Conservation (phyloP, 2,888 invertebrate species). For the Ommatoiulus sabulosus region DNA sequence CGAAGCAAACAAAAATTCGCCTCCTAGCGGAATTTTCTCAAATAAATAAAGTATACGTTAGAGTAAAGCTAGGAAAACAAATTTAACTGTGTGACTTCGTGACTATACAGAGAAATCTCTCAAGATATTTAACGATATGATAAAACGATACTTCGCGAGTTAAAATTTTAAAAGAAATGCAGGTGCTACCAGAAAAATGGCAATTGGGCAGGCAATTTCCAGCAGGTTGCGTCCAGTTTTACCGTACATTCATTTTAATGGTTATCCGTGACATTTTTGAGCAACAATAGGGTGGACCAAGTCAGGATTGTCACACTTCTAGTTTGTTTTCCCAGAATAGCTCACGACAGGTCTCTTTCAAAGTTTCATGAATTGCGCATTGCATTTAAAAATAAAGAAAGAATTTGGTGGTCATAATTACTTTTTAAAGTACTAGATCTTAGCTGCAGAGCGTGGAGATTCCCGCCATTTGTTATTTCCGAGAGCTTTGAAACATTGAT, state of each 20-base stretch:
- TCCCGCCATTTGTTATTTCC: neutral
- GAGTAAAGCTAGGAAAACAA: neutral
- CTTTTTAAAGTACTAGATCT: too few species aligned
- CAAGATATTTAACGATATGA: neutral
- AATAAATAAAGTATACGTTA: constrained; percentile 35
- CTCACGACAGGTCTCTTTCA: neutral
- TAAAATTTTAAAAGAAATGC: neutral
- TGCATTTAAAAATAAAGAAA: neutral
- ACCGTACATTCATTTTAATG: neutral
- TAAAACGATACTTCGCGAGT: neutral
- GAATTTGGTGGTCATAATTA: too few species aligned
- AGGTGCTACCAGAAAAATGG: neutral
- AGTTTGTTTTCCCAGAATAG: neutral
- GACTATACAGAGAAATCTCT: neutral
- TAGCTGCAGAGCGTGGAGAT: neutral
- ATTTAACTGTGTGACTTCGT: neutral
- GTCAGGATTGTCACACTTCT: constrained; percentile 37
- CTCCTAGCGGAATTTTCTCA: neutral
- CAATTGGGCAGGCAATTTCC: constrained; percentile 17
- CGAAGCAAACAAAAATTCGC: neutral
- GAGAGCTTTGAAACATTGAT: neutral
- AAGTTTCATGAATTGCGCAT: neutral
- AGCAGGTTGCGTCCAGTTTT: constrained; percentile 21
- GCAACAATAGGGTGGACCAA: neutral
- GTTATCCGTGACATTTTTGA: neutral